Evolutionary conservation across 2,113 vertebrate species (phyloP).

Genomic region (Apus apus): DNA sequence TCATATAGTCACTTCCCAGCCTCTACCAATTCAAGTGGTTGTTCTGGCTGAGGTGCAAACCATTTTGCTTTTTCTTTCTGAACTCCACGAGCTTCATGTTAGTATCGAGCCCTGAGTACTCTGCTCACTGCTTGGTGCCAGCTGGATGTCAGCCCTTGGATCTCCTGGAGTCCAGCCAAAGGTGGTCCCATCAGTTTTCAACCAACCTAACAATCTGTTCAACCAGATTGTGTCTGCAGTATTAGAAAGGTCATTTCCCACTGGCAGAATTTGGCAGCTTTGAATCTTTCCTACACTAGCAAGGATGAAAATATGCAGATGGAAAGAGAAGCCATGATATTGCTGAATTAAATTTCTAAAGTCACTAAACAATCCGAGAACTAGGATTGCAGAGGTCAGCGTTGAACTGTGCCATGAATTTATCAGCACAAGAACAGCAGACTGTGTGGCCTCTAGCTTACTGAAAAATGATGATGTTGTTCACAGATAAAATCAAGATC

Average conservation of each 20-base stretch:
- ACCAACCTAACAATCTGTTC: conserved; percentile 24
- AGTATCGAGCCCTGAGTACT: rapidly evolving
- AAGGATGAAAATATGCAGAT: not conserved
- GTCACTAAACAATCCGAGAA: not conserved
- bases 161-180: not conserved
- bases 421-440: not conserved
- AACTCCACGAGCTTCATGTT: rapidly evolving
- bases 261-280: not conserved
- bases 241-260: conserved; percentile 22
- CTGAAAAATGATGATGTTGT: not conserved
- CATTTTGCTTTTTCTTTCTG: rapidly evolving
- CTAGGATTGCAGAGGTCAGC: not conserved
- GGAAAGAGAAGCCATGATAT: not conserved
- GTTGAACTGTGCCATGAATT: not conserved
- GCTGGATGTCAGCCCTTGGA: not conserved
- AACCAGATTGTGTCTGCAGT: not conserved
- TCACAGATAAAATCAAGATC: not conserved
- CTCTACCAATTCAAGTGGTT: not conserved
- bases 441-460: not conserved
- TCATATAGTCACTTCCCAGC: not conserved
- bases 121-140: not conserved
- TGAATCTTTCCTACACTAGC: not conserved
- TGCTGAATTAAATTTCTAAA: not conserved
- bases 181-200: not conserved
- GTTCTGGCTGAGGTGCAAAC: not conserved